These are phyloP conservation scores for Aspiorhynchus laticeps DNA, from an alignment of 2,113 vertebrate genomes.

Conservation along the genomic window DNA sequence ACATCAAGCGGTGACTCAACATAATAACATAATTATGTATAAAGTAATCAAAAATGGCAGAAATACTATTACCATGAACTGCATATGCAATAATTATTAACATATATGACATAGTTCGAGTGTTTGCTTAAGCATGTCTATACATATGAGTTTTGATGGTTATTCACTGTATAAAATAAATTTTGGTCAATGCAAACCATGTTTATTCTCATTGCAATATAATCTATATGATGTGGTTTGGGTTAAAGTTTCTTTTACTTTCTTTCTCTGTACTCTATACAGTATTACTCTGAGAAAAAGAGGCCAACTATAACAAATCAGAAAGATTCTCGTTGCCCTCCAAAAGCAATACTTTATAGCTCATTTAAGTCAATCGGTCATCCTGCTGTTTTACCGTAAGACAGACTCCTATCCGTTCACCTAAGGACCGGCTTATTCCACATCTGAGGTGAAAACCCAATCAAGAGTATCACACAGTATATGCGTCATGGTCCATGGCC, in stretches of 20 bases:
- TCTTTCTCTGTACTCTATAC: neutral
- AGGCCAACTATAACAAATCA: slow-evolving; percentile 23
- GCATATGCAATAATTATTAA: neutral
- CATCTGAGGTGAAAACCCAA: neutral
- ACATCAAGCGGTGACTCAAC: neutral
- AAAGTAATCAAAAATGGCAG: neutral
- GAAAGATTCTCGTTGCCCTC: neutral
- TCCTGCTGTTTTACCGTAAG: slow-evolving; percentile 41
- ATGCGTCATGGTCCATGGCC: neutral
- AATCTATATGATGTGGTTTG: neutral
- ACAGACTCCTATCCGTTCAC: neutral
- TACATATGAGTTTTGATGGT: neutral
- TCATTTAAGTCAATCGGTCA: slow-evolving; percentile 22
- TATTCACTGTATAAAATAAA: neutral
- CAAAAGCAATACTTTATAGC: slow-evolving; percentile 28
- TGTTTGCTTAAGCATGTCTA: neutral
- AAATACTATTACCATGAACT: neutral
- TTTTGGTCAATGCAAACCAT: neutral
- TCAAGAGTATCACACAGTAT: neutral
- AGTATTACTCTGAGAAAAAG: neutral
- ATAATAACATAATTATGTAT: neutral
- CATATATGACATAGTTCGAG: neutral
- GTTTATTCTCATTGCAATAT: neutral
- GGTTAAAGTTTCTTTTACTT: neutral
- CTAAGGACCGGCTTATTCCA: neutral